phyloP scores from a whole-genome alignment of 2,888 invertebrate genomes.

The Macroteleia sp. region DNA sequence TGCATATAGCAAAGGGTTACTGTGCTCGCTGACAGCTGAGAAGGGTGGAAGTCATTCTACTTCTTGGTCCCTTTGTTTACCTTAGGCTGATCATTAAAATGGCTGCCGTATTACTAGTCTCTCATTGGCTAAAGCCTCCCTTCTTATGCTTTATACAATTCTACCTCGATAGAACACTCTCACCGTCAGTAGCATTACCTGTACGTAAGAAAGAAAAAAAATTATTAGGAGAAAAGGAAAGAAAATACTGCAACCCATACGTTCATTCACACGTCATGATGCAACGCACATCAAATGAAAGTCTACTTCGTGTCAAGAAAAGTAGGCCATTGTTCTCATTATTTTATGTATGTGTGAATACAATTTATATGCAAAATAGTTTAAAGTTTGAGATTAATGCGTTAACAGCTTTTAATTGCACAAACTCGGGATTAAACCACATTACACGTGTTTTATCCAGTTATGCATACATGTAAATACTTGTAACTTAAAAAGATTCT shows the following conservation, averaged over 20 bases:
- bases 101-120: slow-evolving; percentile 80
- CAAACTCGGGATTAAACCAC: too few species aligned
- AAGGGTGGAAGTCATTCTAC: slow-evolving; percentile 65
- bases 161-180: slow-evolving; percentile 70
- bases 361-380: background rate
- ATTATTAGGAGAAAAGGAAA: slow-evolving; percentile 36
- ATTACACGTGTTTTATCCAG: too few species aligned
- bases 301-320: slow-evolving; percentile 55
- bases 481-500: too few species aligned
- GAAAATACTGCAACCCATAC: slow-evolving; percentile 58
- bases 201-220: slow-evolving; percentile 47
- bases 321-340: slow-evolving; percentile 60
- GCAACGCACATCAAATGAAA: slow-evolving; percentile 56
- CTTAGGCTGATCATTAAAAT: slow-evolving; percentile 84
- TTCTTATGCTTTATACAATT: slow-evolving; percentile 65
- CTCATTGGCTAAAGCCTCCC: slow-evolving; percentile 81
- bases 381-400: too few species aligned
- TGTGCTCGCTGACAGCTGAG: slow-evolving; percentile 56
- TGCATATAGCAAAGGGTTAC: slow-evolving; percentile 61
- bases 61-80: slow-evolving; percentile 80
- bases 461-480: too few species aligned
- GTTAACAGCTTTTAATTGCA: too few species aligned
- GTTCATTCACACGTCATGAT: slow-evolving; percentile 60
- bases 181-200: slow-evolving; percentile 68
- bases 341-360: slow-evolving; percentile 30